Evolutionary conservation across 2,113 vertebrate genomes (phyloP).

Genomic region (Pantherophis guttatus): DNA sequence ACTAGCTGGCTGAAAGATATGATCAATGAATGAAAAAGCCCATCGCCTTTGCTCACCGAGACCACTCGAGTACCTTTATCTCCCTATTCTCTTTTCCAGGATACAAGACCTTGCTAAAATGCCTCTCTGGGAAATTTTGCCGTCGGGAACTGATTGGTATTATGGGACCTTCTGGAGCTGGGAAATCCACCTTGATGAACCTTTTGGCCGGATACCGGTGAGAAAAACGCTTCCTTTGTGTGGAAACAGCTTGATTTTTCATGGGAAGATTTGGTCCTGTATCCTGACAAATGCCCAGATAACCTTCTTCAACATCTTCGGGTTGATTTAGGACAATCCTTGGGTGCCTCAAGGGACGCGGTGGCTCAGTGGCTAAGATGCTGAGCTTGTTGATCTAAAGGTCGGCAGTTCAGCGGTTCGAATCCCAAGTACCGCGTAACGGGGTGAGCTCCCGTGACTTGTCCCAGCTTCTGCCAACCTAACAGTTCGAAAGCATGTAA

Average conservation of each 20-base stretch:
- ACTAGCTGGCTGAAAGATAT: background rate
- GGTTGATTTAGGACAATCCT: background rate
- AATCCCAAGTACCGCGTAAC: too few species aligned
- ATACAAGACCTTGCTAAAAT: constrained; percentile 97
- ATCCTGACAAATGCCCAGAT: background rate
- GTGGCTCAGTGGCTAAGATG: too few species aligned
- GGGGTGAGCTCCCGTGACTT: too few species aligned
- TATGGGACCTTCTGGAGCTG: constrained; percentile 96
- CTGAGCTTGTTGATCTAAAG: too few species aligned
- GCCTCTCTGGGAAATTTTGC: constrained; percentile 93
- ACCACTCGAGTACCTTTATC: background rate
- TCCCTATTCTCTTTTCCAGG: constrained; percentile 64
- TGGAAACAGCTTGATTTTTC: background rate
- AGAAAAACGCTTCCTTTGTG: constrained; percentile 25
- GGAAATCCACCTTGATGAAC: constrained; percentile 98
- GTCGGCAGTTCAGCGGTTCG: too few species aligned
- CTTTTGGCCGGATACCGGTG: constrained; percentile 97
- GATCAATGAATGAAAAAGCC: background rate
- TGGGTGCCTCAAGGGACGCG: too few species aligned
- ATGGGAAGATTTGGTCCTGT: background rate
- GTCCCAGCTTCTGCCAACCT: too few species aligned
- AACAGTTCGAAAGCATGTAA: too few species aligned
- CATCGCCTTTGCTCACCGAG: too few species aligned
- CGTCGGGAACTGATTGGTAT: constrained; percentile 94
- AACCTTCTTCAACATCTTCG: background rate